Evolutionary conservation across 2,113 vertebrate genomes (phyloP).

Genomic region (Clarias macrocephalus): DNA sequence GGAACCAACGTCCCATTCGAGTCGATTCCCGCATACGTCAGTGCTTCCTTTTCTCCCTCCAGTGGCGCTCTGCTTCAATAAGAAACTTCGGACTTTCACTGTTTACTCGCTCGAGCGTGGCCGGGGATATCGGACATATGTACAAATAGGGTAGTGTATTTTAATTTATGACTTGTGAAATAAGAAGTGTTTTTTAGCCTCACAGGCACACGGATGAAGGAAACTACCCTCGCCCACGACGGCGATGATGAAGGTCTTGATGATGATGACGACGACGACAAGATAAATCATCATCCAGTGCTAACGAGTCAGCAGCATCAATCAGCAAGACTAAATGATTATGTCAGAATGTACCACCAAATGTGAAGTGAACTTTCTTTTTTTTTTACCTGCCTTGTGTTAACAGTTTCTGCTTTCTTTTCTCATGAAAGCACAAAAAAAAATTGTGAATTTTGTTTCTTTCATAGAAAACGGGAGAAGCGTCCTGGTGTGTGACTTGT

Average conservation of each 20-base stretch:
- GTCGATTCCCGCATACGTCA: not conserved
- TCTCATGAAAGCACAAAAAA: slow-evolving; percentile 3
- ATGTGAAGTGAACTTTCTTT: slow-evolving; percentile 72
- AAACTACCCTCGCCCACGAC: not conserved
- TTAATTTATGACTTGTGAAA: slow-evolving; percentile 48
- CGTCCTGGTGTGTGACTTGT: not conserved
- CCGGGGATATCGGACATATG: not conserved
- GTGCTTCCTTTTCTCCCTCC: slow-evolving; percentile 23
- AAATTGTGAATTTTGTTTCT: slow-evolving; percentile 15
- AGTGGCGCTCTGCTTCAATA: not conserved
- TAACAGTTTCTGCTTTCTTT: slow-evolving; percentile 21
- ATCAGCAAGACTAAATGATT: slow-evolving; percentile 37
- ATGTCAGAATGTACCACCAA: slow-evolving; percentile 72
- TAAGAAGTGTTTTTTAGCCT: slow-evolving; percentile 12
- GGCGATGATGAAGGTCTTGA: not conserved
- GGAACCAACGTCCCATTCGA: not conserved
- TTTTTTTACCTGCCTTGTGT: slow-evolving; percentile 38
- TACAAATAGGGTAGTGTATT: slow-evolving; percentile 39
- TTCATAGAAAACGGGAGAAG: not conserved
- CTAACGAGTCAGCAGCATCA: not conserved
- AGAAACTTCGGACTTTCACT: slow-evolving; percentile 14
- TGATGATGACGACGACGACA: not conserved
- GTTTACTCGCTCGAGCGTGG: slow-evolving; percentile 33
- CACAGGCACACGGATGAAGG: slow-evolving; percentile 34
- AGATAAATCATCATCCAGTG: not conserved